Evolutionary conservation across 2,888 invertebrate species (phyloP).

Genomic region (Gortyna flavago): DNA sequence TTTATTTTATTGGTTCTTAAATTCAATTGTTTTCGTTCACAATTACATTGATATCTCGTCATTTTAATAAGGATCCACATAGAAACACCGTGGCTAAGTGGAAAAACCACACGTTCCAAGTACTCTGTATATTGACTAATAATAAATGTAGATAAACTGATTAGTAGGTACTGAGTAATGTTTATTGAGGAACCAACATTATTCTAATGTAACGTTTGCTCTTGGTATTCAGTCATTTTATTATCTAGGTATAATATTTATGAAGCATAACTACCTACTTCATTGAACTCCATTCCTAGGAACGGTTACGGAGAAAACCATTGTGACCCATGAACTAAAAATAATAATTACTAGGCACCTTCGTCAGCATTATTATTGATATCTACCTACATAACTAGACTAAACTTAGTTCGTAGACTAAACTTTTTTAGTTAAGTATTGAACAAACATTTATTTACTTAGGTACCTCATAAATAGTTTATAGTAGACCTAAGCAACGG

Average conservation of each 20-base stretch:
- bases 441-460: neutral
- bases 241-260: conserved; percentile 19
- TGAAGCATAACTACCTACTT: conserved; percentile 5
- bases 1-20: conserved; percentile 1
- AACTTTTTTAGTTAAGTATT: neutral
- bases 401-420: neutral
- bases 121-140: neutral
- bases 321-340: conserved; percentile 13
- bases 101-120: neutral
- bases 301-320: neutral
- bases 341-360: conserved; percentile 1
- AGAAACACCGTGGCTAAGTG: neutral
- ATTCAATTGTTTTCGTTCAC: neutral
- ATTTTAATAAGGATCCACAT: neutral
- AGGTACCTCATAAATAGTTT: neutral
- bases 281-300: neutral
- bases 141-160: conserved; percentile 8
- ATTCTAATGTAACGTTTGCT: conserved; percentile 15
- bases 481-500: neutral
- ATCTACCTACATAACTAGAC: neutral
- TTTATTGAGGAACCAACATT: conserved; percentile 24
- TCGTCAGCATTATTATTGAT: neutral
- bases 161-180: conserved; percentile 2
- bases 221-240: conserved; percentile 33
- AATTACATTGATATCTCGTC: neutral